Percentiles rank a stretch among this genome's conserved stretches.
These are phyloP conservation scores for Diloba caeruleocephala DNA, from an alignment of 2,888 invertebrate species.

Conservation along the genomic window DNA sequence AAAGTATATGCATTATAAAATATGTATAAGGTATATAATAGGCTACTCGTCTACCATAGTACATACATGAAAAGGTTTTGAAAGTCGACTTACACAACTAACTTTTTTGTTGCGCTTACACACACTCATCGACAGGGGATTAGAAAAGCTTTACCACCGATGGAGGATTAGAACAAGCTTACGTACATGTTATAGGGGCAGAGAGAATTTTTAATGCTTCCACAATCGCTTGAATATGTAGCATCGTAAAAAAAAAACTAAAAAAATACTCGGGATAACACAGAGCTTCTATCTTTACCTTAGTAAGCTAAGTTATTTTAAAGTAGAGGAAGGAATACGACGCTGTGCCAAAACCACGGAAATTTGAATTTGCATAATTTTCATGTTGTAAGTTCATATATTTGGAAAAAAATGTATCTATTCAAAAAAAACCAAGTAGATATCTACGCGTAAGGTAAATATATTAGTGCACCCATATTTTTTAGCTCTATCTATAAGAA, in stretches of 20 bases:
- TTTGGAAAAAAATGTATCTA: too few species aligned
- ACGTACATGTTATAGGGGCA: neutral
- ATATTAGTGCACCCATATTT: too few species aligned
- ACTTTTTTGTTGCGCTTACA: neutral
- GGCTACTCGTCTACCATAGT: neutral
- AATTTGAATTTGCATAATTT: slow-evolving; percentile 18
- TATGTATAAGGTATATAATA: too few species aligned
- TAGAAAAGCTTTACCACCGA: neutral
- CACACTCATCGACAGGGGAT: neutral
- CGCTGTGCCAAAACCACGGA: slow-evolving; percentile 11
- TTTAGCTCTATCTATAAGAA: too few species aligned
- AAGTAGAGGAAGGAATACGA: slow-evolving; percentile 6
- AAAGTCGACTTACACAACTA: slow-evolving; percentile 20
- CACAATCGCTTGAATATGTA: neutral
- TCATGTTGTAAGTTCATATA: neutral
- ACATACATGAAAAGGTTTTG: slow-evolving; percentile 5
- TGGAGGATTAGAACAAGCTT: too few species aligned
- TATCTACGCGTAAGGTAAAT: too few species aligned
- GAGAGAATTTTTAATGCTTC: slow-evolving; percentile 4
- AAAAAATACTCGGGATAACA: neutral
- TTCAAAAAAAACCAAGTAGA: too few species aligned
- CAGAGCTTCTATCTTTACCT: slow-evolving; percentile 10
- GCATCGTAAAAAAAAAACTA: neutral
- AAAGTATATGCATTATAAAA: too few species aligned
- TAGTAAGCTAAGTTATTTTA: slow-evolving; percentile 18